phyloP scores from a whole-genome alignment of 2,888 invertebrate species.

The Stictocephala bisonia region DNA sequence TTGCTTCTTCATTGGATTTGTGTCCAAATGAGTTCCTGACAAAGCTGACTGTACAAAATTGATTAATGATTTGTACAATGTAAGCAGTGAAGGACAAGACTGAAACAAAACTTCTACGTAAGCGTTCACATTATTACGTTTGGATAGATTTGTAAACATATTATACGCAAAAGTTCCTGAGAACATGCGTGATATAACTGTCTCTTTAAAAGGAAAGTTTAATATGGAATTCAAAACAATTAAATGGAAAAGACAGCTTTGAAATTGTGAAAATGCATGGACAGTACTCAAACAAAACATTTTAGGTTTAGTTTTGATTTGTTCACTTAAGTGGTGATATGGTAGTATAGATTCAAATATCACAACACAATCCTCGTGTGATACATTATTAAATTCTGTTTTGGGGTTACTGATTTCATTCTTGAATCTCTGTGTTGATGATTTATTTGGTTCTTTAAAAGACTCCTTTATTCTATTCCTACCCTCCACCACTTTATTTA shows the following conservation, averaged over 20 bases:
- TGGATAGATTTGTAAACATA: slow-evolving; percentile 72
- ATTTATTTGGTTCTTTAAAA: slow-evolving; percentile 49
- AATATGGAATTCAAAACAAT: slow-evolving; percentile 75
- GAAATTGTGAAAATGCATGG: slow-evolving; percentile 75
- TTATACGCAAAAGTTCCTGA: slow-evolving; percentile 85
- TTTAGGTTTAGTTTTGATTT: slow-evolving; percentile 68
- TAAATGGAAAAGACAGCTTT: slow-evolving; percentile 71
- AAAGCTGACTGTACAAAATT: background rate
- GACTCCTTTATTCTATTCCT: slow-evolving; percentile 2
- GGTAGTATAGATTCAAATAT: slow-evolving; percentile 70
- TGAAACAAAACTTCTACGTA: slow-evolving; percentile 66
- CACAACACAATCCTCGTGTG: slow-evolving; percentile 70
- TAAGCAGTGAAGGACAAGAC: slow-evolving; percentile 62
- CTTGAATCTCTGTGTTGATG: slow-evolving; percentile 20
- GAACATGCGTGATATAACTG: slow-evolving; percentile 72
- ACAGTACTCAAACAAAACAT: slow-evolving; percentile 70
- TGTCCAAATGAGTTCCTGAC: background rate
- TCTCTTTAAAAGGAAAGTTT: slow-evolving; percentile 69
- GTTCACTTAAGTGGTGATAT: slow-evolving; percentile 71
- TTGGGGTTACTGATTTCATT: slow-evolving; percentile 61
- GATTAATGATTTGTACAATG: slow-evolving; percentile 58
- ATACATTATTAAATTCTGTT: slow-evolving; percentile 68
- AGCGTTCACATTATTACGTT: slow-evolving; percentile 67
- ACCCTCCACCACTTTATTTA: slow-evolving; percentile 4
- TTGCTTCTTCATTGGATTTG: slow-evolving; percentile 26